These are phyloP conservation scores for Calyptommatus sinebrachiatus DNA, from an alignment of 2,113 vertebrate genomes.

Conservation along the genomic window DNA sequence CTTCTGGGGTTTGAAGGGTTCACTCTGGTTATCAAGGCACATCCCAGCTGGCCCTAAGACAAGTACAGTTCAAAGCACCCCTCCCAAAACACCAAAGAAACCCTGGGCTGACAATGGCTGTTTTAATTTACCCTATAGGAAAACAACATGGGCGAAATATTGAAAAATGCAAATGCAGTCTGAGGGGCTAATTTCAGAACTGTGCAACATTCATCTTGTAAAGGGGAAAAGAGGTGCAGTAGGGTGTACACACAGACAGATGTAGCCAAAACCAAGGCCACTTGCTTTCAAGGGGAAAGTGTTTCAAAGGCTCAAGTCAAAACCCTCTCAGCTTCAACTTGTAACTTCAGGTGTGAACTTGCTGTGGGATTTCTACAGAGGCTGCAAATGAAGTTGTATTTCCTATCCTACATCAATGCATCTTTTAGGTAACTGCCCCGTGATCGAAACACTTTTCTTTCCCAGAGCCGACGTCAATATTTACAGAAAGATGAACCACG, in stretches of 20 bases:
- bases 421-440: conserved; percentile 43
- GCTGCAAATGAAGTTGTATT: not conserved
- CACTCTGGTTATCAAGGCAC: too few species aligned
- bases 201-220: not conserved
- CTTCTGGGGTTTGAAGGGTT: too few species aligned
- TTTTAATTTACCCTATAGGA: too few species aligned
- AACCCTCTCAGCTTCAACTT: not conserved
- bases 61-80: too few species aligned
- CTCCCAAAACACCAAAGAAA: too few species aligned
- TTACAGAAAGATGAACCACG: conserved; percentile 50
- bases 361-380: conserved; percentile 40
- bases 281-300: not conserved
- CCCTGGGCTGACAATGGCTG: too few species aligned
- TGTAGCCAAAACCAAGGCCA: not conserved
- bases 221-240: conserved; percentile 26
- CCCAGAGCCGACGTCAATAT: conserved; percentile 53
- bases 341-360: conserved; percentile 44
- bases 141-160: not conserved
- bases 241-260: conserved; percentile 3
- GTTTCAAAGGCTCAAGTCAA: not conserved
- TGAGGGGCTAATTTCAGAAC: not conserved
- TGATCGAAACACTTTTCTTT: conserved; percentile 39
- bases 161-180: not conserved
- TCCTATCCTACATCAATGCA: conserved; percentile 29
- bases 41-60: not conserved